Evolutionary conservation across 2,113 vertebrate genomes (phyloP).

Genomic region (Enhydra lutris): DNA sequence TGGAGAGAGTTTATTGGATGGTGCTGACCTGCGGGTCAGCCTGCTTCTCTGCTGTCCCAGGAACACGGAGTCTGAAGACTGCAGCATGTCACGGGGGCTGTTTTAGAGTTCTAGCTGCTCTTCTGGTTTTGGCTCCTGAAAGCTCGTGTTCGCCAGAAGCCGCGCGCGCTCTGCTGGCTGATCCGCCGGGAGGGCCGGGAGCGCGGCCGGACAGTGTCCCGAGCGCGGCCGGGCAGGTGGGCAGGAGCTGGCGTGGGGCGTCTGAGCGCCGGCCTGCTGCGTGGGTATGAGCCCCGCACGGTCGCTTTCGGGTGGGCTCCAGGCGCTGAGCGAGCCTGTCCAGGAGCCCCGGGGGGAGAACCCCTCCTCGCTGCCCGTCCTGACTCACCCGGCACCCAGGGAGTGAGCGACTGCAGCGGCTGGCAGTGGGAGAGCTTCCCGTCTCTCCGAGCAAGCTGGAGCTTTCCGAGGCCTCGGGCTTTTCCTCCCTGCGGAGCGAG

Average conservation of each 20-base stretch:
- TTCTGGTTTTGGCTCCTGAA: neutral
- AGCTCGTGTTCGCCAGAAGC: neutral
- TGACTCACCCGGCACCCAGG: neutral
- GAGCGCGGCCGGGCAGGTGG: too few species aligned
- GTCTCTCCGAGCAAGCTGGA: too few species aligned
- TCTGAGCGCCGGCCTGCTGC: neutral
- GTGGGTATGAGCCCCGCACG: fast-evolving
- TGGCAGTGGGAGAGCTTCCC: neutral
- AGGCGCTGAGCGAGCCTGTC: neutral
- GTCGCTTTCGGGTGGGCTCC: fast-evolving
- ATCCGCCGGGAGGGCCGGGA: too few species aligned
- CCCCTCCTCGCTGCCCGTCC: too few species aligned
- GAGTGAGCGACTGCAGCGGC: neutral
- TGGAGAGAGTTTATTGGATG: fast-evolving
- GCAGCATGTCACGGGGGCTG: too few species aligned
- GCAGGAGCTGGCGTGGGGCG: neutral
- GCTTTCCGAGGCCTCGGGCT: neutral
- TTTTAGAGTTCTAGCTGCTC: neutral
- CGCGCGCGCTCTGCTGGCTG: neutral
- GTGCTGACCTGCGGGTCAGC: fast-evolving
- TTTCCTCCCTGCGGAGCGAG: fast-evolving
- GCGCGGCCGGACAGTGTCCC: too few species aligned
- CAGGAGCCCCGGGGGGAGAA: neutral
- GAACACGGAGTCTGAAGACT: neutral
- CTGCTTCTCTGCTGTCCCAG: neutral